Evolutionary conservation across 1,140 invertebrate species (phyloP).

Genomic region (Drosophila erecta): DNA sequence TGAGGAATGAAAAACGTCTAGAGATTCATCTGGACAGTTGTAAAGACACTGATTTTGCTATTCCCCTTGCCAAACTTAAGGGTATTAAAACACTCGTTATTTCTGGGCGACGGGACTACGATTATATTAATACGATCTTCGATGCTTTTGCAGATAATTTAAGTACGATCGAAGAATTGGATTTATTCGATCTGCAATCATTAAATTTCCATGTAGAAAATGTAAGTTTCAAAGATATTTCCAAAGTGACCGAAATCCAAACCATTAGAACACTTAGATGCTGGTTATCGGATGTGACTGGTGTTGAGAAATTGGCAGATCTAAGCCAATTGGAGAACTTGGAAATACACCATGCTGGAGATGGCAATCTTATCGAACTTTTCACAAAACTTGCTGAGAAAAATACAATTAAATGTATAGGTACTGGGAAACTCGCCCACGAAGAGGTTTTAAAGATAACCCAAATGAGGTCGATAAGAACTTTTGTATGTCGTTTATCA

Average conservation of each 20-base stretch:
- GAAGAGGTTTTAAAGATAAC: background rate
- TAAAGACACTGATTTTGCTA: too few relatives aligned
- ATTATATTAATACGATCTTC: background rate
- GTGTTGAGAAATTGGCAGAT: background rate
- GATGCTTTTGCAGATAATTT: background rate
- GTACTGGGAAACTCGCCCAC: too few relatives aligned
- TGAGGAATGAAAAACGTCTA: too few relatives aligned
- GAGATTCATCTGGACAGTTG: too few relatives aligned
- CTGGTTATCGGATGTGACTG: background rate
- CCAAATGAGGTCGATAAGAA: conserved; percentile 1
- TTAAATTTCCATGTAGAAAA: too few relatives aligned
- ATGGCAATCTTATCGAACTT: background rate
- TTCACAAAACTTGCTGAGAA: background rate
- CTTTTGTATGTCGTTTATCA: background rate
- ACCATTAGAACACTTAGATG: background rate
- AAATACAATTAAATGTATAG: background rate
- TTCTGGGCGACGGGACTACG: too few relatives aligned
- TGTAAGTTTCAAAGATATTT: background rate
- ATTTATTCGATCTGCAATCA: background rate
- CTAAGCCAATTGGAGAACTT: background rate
- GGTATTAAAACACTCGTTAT: too few relatives aligned
- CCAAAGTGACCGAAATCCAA: background rate
- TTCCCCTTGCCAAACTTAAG: too few relatives aligned
- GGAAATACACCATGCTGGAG: background rate
- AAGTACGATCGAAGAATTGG: background rate